A percentile compares a stretch with the other conserved stretches of the same genome.
Conservation (phyloP, 2,113 vertebrate species). For the Lucifuga dentata region DNA sequence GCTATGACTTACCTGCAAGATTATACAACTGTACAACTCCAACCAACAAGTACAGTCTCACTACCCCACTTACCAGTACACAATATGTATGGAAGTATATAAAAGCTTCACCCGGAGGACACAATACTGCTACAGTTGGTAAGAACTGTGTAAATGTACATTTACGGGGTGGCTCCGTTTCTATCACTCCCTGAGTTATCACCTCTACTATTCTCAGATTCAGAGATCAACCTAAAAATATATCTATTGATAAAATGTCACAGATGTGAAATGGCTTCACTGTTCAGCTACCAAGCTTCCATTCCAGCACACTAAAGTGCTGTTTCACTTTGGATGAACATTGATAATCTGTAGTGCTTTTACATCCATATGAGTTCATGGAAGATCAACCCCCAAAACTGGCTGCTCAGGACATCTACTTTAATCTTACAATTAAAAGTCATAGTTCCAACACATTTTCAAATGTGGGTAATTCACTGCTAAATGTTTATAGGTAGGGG, state of each 20-base stretch:
- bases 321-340: slow-evolving; percentile 15
- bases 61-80: slow-evolving; percentile 10
- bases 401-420: too few species aligned
- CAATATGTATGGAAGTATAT: slow-evolving; percentile 17
- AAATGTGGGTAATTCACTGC: neutral
- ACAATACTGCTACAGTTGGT: slow-evolving; percentile 22
- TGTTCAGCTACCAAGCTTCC: slow-evolving; percentile 20
- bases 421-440: neutral
- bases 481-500: neutral
- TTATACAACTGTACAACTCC: slow-evolving; percentile 26
- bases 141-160: slow-evolving; percentile 2
- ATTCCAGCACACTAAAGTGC: slow-evolving; percentile 34
- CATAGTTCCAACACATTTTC: neutral
- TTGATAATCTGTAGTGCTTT: slow-evolving; percentile 10
- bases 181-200: slow-evolving; percentile 57
- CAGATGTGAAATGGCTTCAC: slow-evolving; percentile 19
- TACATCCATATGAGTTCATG: neutral
- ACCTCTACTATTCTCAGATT: slow-evolving; percentile 22
- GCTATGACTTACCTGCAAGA: slow-evolving; percentile 51
- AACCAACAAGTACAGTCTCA: slow-evolving; percentile 3
- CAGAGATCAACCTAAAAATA: slow-evolving; percentile 25
- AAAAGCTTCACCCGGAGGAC: slow-evolving; percentile 29
- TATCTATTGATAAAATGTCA: slow-evolving; percentile 30
- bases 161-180: slow-evolving; percentile 16
- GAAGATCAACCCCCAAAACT: slow-evolving; percentile 2